Evolutionary conservation across 2,888 invertebrate genomes (phyloP).

Genomic region (Caenorhabditis plicata): DNA sequence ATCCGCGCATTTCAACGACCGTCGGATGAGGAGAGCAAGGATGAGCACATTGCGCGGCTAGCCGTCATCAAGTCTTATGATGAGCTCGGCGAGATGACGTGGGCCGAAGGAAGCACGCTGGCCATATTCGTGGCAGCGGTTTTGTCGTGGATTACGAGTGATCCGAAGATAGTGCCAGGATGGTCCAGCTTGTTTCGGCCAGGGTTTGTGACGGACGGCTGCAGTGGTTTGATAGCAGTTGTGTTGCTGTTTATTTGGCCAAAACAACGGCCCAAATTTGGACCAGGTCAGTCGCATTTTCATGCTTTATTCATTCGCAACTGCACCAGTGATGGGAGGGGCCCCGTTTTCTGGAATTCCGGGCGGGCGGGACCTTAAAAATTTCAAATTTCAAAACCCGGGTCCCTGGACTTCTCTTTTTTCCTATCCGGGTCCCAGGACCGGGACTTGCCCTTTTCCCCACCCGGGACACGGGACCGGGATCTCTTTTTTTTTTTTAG

Average conservation of each 20-base stretch:
- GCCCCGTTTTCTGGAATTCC: too few relatives aligned
- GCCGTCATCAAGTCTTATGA: constrained; percentile 41
- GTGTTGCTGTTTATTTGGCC: constrained; percentile 51
- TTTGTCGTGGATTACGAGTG: constrained; percentile 47
- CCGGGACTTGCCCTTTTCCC: too few relatives aligned
- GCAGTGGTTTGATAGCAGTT: constrained; percentile 43
- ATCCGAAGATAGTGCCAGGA: constrained; percentile 51
- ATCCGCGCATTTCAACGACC: constrained; percentile 34
- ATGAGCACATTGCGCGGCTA: constrained; percentile 29
- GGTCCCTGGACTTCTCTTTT: too few relatives aligned
- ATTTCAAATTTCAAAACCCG: constrained; percentile 21
- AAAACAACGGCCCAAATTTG: constrained; percentile 42
- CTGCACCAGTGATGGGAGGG: too few relatives aligned
- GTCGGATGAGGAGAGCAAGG: constrained; percentile 36
- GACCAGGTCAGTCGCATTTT: too few relatives aligned
- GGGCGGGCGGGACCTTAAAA: too few relatives aligned
- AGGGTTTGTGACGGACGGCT: constrained; percentile 43
- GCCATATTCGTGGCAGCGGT: constrained; percentile 42
- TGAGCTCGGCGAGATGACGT: constrained; percentile 48
- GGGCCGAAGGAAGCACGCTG: constrained; percentile 48
- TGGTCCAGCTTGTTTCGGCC: constrained; percentile 42
- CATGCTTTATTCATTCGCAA: too few relatives aligned
- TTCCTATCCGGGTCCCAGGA: too few relatives aligned
- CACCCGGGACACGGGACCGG: too few relatives aligned
- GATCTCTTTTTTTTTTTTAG: too few relatives aligned